Percentiles rank a stretch among this genome's conserved stretches.
These are phyloP conservation scores for Sakesphorus luctuosus DNA, from an alignment of 2,113 vertebrate species.

Conservation along the genomic window DNA sequence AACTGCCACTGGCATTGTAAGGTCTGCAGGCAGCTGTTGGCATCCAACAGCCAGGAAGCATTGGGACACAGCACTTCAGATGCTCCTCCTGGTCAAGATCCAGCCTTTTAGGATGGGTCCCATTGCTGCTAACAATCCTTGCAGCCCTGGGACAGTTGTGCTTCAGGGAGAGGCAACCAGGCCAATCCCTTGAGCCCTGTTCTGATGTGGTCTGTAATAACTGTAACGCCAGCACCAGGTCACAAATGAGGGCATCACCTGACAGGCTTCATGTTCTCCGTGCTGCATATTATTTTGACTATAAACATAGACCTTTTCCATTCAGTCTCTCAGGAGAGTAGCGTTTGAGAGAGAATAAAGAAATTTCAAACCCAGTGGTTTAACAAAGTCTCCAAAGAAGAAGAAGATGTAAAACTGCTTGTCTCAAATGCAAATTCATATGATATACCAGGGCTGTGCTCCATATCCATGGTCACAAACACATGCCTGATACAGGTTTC, in stretches of 20 bases:
- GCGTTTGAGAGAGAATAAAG: background rate
- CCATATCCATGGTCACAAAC: background rate
- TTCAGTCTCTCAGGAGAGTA: background rate
- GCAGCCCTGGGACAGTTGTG: background rate
- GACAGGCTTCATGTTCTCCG: background rate
- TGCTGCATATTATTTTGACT: background rate
- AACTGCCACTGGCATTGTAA: rapidly evolving
- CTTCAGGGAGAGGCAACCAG: background rate
- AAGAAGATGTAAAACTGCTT: background rate
- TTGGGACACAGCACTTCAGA: background rate
- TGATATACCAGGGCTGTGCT: background rate
- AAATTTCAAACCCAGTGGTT: background rate
- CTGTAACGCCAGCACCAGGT: rapidly evolving
- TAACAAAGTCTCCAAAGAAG: background rate
- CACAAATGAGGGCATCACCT: background rate
- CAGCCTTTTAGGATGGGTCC: background rate
- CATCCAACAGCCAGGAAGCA: background rate
- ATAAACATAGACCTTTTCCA: background rate
- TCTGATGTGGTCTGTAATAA: background rate
- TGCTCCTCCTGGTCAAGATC: background rate
- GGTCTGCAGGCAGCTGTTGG: background rate
- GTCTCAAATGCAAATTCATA: background rate
- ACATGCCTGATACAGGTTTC: background rate
- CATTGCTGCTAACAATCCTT: background rate
- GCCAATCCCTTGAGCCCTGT: rapidly evolving